Conservation (phyloP, 2,888 invertebrate genomes). For the Meganola albula region DNA sequence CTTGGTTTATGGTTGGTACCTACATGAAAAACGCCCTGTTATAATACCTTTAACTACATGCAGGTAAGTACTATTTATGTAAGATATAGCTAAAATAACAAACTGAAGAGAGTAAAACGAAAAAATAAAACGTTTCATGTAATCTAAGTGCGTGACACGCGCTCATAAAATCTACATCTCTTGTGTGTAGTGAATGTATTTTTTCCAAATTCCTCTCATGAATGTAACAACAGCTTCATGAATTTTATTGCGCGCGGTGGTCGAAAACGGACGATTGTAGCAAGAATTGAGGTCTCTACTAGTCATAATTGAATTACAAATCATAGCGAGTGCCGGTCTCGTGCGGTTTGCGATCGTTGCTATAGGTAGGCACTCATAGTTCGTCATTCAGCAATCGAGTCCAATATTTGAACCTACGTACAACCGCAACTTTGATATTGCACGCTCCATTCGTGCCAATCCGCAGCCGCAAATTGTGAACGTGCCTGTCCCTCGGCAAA, state of each 20-base stretch:
- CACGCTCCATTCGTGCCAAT: constrained; percentile 49
- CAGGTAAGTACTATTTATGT: too few species aligned
- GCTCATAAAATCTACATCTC: constrained; percentile 35
- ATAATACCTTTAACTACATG: too few species aligned
- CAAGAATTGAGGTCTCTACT: constrained; percentile 32
- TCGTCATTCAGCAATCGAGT: constrained; percentile 34
- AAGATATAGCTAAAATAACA: too few species aligned
- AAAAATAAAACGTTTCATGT: constrained; percentile 8
- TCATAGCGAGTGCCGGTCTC: constrained; percentile 22
- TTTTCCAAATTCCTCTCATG: constrained; percentile 39
- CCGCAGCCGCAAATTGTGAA: constrained; percentile 50
- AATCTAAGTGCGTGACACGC: constrained; percentile 21
- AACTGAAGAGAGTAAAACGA: constrained; percentile 8
- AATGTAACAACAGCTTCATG: constrained; percentile 45
- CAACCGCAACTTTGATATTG: constrained; percentile 45
- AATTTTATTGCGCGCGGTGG: constrained; percentile 43
- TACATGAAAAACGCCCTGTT: too few species aligned
- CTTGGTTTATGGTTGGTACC: too few species aligned
- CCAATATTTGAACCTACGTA: constrained; percentile 36
- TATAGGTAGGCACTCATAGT: too few species aligned
- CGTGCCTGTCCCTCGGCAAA: constrained; percentile 43
- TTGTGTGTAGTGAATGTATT: constrained; percentile 36
- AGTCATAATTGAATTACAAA: constrained; percentile 50
- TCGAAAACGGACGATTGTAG: constrained; percentile 31
- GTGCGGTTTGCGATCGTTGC: constrained; percentile 27